Evolutionary conservation across 92 coral and sea anemone species (phyloP).

Genomic region (Ricordea florida): DNA sequence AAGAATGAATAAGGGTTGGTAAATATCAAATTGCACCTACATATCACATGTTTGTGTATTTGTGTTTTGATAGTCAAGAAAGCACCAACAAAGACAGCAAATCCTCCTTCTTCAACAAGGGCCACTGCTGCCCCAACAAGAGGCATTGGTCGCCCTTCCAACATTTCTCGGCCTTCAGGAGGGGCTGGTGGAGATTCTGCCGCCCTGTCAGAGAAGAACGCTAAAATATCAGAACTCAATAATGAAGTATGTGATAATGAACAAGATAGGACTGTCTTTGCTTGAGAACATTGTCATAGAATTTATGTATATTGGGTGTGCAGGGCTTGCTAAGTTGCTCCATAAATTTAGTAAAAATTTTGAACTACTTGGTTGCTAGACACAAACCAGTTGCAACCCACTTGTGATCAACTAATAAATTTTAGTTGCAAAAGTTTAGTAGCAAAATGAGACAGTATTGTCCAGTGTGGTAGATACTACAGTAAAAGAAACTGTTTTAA

Average conservation of each 20-base stretch:
- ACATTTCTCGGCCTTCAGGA: constrained; percentile 2
- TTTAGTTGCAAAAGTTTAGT: no score
- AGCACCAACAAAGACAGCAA: constrained; percentile 28
- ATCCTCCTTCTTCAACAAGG: constrained; percentile 12
- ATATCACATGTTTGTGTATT: background rate
- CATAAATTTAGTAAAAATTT: no score
- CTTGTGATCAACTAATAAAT: no score
- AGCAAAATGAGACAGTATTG: no score
- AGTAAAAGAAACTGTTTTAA: no score
- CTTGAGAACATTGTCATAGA: background rate
- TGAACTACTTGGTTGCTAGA: no score
- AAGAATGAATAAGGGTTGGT: background rate
- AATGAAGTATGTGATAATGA: constrained; percentile 45
- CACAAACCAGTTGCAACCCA: no score
- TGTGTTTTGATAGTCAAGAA: background rate
- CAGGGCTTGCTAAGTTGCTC: no score
- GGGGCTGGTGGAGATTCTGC: constrained; percentile 26
- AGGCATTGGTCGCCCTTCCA: constrained; percentile 37
- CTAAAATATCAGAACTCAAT: constrained; percentile 49
- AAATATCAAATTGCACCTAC: background rate
- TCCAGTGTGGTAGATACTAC: no score
- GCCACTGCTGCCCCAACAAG: constrained; percentile 36
- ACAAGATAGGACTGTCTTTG: background rate
- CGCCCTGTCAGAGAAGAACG: constrained; percentile 51
- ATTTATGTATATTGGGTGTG: no score